Evolutionary conservation across 1,140 invertebrate species (phyloP).

Genomic region (Drosophila eugracilis): DNA sequence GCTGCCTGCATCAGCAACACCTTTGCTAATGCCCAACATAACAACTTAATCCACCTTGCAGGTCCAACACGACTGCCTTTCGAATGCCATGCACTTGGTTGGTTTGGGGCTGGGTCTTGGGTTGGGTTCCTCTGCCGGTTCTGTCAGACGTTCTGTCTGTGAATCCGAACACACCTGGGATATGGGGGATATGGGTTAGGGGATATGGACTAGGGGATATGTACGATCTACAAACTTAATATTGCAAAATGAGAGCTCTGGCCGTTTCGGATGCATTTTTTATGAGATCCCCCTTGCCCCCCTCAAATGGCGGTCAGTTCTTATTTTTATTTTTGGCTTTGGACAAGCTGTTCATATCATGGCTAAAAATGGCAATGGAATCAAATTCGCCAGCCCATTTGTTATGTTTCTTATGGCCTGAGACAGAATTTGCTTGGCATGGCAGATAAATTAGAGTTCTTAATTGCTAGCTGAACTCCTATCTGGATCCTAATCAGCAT

Average conservation of each 20-base stretch:
- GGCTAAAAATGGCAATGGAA: constrained; percentile 27
- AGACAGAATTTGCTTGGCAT: constrained; percentile 10
- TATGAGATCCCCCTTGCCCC: no score
- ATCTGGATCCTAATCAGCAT: constrained; percentile 68
- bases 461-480: constrained; percentile 57
- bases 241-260: constrained; percentile 1
- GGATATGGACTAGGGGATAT: no score
- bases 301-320: constrained; percentile 21
- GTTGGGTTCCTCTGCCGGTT: constrained; percentile 6
- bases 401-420: constrained; percentile 58
- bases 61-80: constrained; percentile 21
- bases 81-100: constrained; percentile 25
- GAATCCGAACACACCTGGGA: constrained; percentile 32
- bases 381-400: constrained; percentile 60
- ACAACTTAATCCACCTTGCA: constrained; percentile 75
- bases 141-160: constrained; percentile 56
- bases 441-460: constrained; percentile 68
- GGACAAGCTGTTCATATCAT: constrained; percentile 72
- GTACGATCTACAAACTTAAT: neutral
- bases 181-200: neutral
- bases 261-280: constrained; percentile 36
- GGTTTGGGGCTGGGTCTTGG: constrained; percentile 11
- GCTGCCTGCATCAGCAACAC: constrained; percentile 55
- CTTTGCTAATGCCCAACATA: constrained; percentile 73
- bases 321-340: no score